These are phyloP conservation scores for Malurus elegans DNA, from an alignment of 2,113 vertebrate species.

Conservation along the genomic window DNA sequence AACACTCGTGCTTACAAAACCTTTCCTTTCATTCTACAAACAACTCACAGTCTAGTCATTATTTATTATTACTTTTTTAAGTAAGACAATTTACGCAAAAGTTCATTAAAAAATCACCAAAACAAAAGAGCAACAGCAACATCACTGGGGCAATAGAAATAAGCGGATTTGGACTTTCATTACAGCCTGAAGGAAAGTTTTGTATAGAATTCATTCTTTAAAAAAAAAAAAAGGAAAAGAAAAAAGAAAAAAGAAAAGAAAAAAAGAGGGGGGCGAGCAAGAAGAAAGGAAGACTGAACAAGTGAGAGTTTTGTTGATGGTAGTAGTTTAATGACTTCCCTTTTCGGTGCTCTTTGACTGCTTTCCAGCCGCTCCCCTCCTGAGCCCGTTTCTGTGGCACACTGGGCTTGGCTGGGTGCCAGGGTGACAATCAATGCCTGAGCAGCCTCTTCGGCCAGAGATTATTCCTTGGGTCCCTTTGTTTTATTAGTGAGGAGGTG, in stretches of 20 bases:
- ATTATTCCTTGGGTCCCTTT: conserved; percentile 76
- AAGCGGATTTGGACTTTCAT: conserved; percentile 18
- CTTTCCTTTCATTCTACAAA: neutral
- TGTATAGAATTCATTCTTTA: conserved; percentile 52
- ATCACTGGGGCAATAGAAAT: neutral
- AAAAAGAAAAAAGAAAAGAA: neutral
- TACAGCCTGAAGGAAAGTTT: conserved; percentile 32
- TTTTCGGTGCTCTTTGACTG: conserved; percentile 71
- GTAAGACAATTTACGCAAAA: neutral
- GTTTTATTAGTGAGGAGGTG: conserved; percentile 75
- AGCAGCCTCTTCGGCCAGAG: conserved; percentile 76
- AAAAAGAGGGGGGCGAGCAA: neutral
- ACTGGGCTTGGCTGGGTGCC: conserved; percentile 77
- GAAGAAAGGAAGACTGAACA: conserved; percentile 40
- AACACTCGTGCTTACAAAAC: neutral
- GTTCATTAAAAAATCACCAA: neutral
- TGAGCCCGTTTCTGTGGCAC: conserved; percentile 29
- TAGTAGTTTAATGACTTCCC: conserved; percentile 72
- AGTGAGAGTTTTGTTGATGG: conserved; percentile 28
- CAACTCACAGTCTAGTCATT: neutral
- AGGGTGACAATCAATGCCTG: conserved; percentile 83
- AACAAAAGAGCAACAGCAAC: conserved; percentile 2
- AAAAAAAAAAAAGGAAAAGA: neutral
- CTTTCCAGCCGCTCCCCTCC: conserved; percentile 57
- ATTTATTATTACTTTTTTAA: neutral